Conservation (phyloP, 2,888 invertebrate genomes). For the Callosobruchus maculatus region DNA sequence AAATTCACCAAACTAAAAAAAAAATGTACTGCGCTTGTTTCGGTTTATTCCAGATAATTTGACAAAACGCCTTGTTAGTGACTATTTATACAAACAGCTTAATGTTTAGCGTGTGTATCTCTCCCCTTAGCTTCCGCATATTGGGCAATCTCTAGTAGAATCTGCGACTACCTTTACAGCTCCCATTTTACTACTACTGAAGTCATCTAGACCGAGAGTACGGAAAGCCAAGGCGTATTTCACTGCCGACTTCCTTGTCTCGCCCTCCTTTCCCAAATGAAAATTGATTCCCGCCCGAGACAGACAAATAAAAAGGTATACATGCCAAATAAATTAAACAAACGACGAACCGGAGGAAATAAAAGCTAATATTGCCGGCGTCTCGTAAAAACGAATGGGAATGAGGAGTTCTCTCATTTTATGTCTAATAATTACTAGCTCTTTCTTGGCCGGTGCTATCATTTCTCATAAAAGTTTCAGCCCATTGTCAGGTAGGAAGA, state of each 20-base stretch:
- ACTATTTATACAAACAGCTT: too few species aligned
- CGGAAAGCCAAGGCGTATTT: background rate
- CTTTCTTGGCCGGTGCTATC: conserved; percentile 26
- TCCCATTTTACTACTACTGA: background rate
- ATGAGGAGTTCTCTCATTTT: conserved; percentile 28
- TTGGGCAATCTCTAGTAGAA: too few species aligned
- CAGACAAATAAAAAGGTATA: background rate
- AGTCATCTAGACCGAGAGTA: background rate
- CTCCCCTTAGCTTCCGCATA: too few species aligned
- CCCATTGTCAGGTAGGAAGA: conserved; percentile 38
- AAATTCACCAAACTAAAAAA: too few species aligned
- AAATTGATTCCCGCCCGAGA: background rate
- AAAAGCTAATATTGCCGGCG: conserved; percentile 27
- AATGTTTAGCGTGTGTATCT: too few species aligned
- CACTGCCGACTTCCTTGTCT: background rate
- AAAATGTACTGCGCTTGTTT: too few species aligned
- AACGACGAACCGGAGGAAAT: conserved; percentile 14
- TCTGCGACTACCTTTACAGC: too few species aligned
- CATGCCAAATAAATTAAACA: background rate
- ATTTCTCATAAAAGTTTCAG: conserved; percentile 32
- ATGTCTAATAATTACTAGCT: conserved; percentile 35
- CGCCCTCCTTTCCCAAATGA: background rate
- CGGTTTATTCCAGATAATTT: too few species aligned
- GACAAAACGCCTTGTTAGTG: too few species aligned
- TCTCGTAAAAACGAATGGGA: conserved; percentile 17